Percentiles rank a stretch among this genome's conserved stretches.
These are phyloP conservation scores for Parapsyche elsis DNA, from an alignment of 1,140 invertebrate species.

Conservation along the genomic window DNA sequence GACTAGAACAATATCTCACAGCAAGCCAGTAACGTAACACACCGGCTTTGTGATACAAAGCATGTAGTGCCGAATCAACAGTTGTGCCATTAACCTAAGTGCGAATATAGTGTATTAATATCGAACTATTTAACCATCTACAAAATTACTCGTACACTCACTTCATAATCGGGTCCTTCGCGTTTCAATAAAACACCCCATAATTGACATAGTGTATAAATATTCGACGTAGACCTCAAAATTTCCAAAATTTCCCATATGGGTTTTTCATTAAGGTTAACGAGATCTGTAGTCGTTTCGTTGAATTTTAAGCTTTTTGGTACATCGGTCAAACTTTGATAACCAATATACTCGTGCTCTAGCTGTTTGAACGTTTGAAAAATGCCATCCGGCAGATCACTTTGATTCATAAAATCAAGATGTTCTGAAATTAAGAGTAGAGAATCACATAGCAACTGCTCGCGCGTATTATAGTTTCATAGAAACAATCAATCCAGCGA, in stretches of 20 bases:
- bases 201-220: conserved; percentile 85
- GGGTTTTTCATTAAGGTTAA: conserved; percentile 70
- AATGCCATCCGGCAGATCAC: conserved; percentile 76
- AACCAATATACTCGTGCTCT: conserved; percentile 92
- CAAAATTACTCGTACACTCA: conserved; percentile 55
- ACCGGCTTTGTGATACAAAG: conserved; percentile 88
- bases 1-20: conserved; percentile 93
- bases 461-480: not conserved
- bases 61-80: conserved; percentile 79
- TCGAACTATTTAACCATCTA: not conserved
- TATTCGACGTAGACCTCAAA: conserved; percentile 75
- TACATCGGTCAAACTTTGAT: conserved; percentile 96
- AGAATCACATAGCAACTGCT: conserved; percentile 50
- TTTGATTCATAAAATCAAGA: conserved; percentile 92
- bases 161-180: conserved; percentile 83
- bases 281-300: conserved; percentile 59
- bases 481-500: not conserved
- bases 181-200: conserved; percentile 86
- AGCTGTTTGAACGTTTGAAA: conserved; percentile 87
- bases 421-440: conserved; percentile 77
- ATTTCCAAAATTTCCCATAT: conserved; percentile 80
- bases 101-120: conserved; percentile 36
- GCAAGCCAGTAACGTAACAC: conserved; percentile 91
- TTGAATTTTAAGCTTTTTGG: conserved; percentile 78
- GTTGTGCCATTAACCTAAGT: conserved; percentile 67